A percentile compares a stretch with the other conserved stretches of the same genome.
Conservation (phyloP, 2,888 invertebrate species). For the Lepidonotus clava region DNA sequence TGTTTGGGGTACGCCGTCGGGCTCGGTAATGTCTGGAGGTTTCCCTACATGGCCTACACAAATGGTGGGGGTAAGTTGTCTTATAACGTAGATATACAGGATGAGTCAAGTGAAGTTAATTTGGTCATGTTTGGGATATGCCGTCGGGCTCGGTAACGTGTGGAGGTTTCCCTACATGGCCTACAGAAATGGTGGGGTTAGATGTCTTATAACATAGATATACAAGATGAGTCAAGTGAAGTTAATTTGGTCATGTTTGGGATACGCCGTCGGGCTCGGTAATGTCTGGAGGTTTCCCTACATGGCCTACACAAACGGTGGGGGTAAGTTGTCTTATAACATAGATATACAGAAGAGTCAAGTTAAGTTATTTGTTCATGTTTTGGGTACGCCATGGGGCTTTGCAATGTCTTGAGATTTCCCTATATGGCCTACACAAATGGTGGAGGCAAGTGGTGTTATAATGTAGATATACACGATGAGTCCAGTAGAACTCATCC, state of each 20-base stretch:
- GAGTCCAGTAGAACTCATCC: slow-evolving; percentile 14
- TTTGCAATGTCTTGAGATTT: slow-evolving; percentile 34
- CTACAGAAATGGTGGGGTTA: slow-evolving; percentile 28
- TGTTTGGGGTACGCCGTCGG: slow-evolving; percentile 45
- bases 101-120: slow-evolving; percentile 16
- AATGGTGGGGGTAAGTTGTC: slow-evolving; percentile 37
- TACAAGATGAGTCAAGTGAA: not conserved
- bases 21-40: slow-evolving; percentile 34
- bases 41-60: slow-evolving; percentile 14
- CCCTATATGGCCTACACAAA: slow-evolving; percentile 17
- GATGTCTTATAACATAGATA: not conserved
- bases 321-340: slow-evolving; percentile 5
- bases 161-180: slow-evolving; percentile 37
- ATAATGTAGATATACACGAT: no score
- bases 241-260: slow-evolving; percentile 40
- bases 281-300: slow-evolving; percentile 45
- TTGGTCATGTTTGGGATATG: slow-evolving; percentile 38
- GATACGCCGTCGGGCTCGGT: slow-evolving; percentile 28
- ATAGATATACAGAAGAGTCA: no score
- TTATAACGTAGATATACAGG: no score
- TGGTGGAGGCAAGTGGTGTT: slow-evolving; percentile 25
- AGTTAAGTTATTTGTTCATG: slow-evolving; percentile 7
- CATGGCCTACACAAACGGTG: slow-evolving; percentile 19
- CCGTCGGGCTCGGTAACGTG: slow-evolving; percentile 30
- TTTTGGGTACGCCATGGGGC: slow-evolving; percentile 27